phyloP scores from a whole-genome alignment of 2,888 invertebrate species.

The Amiota minor region DNA sequence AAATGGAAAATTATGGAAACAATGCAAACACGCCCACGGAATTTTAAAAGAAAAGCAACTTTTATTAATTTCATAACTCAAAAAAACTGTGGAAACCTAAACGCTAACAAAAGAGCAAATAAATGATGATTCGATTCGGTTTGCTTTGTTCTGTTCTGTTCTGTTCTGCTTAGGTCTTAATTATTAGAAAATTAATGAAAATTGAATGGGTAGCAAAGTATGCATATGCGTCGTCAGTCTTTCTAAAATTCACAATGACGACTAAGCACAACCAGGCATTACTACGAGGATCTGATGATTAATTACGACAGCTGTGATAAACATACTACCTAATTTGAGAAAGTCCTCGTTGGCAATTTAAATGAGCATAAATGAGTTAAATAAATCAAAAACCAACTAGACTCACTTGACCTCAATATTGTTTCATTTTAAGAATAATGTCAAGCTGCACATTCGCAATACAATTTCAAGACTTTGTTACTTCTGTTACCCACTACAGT shows the following conservation, averaged over 20 bases:
- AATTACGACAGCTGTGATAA: slow-evolving; percentile 38
- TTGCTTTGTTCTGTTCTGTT: slow-evolving; percentile 19
- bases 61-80: slow-evolving; percentile 68
- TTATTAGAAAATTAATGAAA: slow-evolving; percentile 66
- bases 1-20: slow-evolving; percentile 23
- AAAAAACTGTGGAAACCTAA: slow-evolving; percentile 20
- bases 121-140: slow-evolving; percentile 26
- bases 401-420: background rate
- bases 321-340: background rate
- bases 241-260: no score
- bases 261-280: slow-evolving; percentile 12
- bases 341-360: background rate
- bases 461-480: no score
- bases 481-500: no score
- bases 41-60: slow-evolving; percentile 17
- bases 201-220: slow-evolving; percentile 47
- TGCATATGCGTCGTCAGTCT: no score
- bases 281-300: slow-evolving; percentile 45
- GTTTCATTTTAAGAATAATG: no score
- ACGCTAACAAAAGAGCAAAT: no score
- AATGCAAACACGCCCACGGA: slow-evolving; percentile 28
- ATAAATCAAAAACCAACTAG: slow-evolving; percentile 5
- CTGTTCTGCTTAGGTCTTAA: slow-evolving; percentile 45
- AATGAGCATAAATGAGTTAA: slow-evolving; percentile 3
- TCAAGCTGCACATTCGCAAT: no score